Evolutionary conservation across 2,797 vertebrate genomes (phyloP).

Genomic region (Luscinia luscinia): DNA sequence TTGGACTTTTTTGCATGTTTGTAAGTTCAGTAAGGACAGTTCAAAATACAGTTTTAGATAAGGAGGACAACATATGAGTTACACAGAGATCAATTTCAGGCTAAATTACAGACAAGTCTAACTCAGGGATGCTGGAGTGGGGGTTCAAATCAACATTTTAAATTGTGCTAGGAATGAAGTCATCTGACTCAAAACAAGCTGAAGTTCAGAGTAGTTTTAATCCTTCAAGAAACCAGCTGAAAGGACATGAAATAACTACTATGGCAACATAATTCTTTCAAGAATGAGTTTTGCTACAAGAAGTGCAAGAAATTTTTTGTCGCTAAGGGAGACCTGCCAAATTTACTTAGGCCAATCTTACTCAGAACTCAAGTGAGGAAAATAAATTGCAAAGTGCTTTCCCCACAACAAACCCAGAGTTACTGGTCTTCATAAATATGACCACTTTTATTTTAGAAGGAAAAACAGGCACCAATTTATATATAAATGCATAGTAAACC

Average conservation of each 20-base stretch:
- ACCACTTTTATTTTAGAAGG: background rate
- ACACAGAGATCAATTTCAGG: background rate
- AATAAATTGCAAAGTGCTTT: background rate
- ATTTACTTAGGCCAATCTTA: conserved; percentile 32
- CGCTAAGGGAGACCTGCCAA: background rate
- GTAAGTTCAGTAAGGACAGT: background rate
- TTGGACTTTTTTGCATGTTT: background rate
- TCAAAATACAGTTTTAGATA: background rate
- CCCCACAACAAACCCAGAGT: background rate
- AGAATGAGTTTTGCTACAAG: conserved; percentile 48
- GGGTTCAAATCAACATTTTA: background rate
- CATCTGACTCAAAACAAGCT: conserved; percentile 44
- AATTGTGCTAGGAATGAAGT: conserved; percentile 16
- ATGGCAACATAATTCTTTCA: conserved; percentile 70
- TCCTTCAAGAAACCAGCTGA: conserved; percentile 46
- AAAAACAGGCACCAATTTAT: background rate
- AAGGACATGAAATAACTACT: conserved; percentile 48
- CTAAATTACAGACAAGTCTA: background rate
- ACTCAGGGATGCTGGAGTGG: background rate
- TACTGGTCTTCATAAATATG: background rate
- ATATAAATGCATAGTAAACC: background rate
- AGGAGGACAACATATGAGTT: background rate
- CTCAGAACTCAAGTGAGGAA: conserved; percentile 14
- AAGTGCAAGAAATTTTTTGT: conserved; percentile 26
- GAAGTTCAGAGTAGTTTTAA: conserved; percentile 60